Percentiles rank a stretch among this genome's conserved stretches.
Conservation (phyloP, 2,888 invertebrate genomes). For the Trichopria drosophilae region DNA sequence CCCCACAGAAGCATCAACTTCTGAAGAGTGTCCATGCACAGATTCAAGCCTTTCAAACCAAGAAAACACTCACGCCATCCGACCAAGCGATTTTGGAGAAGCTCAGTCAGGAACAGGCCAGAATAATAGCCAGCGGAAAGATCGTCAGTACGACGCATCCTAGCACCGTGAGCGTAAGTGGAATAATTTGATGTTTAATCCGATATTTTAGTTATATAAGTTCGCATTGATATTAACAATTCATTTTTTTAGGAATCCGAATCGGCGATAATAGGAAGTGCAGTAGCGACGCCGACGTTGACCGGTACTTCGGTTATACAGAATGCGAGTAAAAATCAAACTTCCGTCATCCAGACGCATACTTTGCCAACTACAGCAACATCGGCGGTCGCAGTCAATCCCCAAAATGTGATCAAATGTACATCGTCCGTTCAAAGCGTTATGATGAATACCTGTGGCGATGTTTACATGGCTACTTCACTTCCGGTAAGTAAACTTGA, state of each 20-base stretch:
- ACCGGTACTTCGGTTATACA: constrained; percentile 45
- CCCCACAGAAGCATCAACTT: constrained; percentile 73
- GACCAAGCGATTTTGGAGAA: constrained; percentile 65
- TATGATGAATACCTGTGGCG: constrained; percentile 37
- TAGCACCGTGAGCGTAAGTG: constrained; percentile 46
- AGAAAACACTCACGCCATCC: constrained; percentile 60
- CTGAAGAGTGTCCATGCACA: constrained; percentile 61
- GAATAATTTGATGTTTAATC: too few relatives aligned
- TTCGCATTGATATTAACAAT: not conserved
- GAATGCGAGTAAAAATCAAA: constrained; percentile 50
- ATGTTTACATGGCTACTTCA: too few relatives aligned
- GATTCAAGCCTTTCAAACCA: constrained; percentile 67
- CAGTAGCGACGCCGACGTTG: constrained; percentile 44
- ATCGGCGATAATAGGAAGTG: constrained; percentile 44
- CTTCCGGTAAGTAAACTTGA: too few relatives aligned
- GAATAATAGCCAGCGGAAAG: constrained; percentile 73
- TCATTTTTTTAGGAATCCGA: constrained; percentile 45
- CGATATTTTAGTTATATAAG: not conserved
- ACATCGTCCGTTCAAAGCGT: constrained; percentile 41
- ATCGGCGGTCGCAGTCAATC: constrained; percentile 36
- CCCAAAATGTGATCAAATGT: constrained; percentile 44
- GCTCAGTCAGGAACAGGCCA: constrained; percentile 71
- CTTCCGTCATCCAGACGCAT: constrained; percentile 55
- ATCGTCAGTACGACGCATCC: constrained; percentile 59
- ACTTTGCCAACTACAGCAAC: constrained; percentile 45